These are phyloP conservation scores for Aphidius ervi DNA, from an alignment of 1,140 invertebrate genomes.

Conservation along the genomic window DNA sequence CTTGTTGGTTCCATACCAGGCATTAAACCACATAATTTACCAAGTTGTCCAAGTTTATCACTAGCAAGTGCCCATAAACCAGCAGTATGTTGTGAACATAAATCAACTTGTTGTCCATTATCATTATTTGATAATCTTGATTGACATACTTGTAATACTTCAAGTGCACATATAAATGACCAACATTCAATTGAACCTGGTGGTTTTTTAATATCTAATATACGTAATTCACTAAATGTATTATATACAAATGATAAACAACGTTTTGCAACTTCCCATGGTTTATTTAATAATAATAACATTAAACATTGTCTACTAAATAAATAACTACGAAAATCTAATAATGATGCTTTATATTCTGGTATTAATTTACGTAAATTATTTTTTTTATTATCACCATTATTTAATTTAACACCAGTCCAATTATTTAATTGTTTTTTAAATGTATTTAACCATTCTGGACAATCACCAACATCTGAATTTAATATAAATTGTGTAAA, in stretches of 20 bases:
- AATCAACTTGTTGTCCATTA: constrained; percentile 58
- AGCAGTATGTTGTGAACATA: constrained; percentile 83
- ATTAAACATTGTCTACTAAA: constrained; percentile 90
- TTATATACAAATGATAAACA: constrained; percentile 84
- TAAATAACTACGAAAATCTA: constrained; percentile 92
- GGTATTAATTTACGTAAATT: constrained; percentile 67
- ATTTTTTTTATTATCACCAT: constrained; percentile 54
- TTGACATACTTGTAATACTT: constrained; percentile 79
- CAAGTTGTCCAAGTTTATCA: constrained; percentile 85
- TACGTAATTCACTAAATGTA: constrained; percentile 73
- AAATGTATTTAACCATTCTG: constrained; percentile 76
- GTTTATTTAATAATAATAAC: constrained; percentile 71
- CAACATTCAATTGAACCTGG: constrained; percentile 86
- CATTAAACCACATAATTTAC: constrained; percentile 86
- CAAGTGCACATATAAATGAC: constrained; percentile 87
- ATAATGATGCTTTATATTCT: constrained; percentile 67
- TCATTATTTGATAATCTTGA: constrained; percentile 60
- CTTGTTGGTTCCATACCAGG: constrained; percentile 79
- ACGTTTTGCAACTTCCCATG: constrained; percentile 81
- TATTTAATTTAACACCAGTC: constrained; percentile 73
- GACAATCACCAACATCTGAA: constrained; percentile 61
- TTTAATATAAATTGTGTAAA: constrained; percentile 11
- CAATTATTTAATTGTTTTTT: constrained; percentile 73
- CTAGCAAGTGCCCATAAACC: constrained; percentile 88
- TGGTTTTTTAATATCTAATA: constrained; percentile 72